Percentiles rank a stretch among this genome's conserved stretches.
Conservation (phyloP, 53 echinoderm and acorn worm genomes). For the Astropecten irregularis region DNA sequence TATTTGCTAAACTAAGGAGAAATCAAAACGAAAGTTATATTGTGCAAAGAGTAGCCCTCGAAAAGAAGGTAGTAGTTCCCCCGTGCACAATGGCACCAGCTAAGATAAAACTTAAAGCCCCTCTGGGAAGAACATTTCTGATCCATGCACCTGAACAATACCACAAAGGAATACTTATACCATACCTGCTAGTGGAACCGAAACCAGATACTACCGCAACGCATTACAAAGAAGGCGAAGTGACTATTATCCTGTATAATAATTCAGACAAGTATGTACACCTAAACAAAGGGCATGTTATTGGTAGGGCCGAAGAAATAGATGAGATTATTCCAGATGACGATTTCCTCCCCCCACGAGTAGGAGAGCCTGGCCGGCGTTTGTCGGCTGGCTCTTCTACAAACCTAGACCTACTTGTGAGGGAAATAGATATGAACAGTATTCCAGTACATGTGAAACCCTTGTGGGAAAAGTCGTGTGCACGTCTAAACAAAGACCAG, state of each 20-base stretch:
- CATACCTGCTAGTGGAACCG: background rate
- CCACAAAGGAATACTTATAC: background rate
- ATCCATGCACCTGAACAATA: background rate
- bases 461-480: background rate
- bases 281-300: constrained; percentile 1
- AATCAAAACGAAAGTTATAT: constrained; percentile 1
- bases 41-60: constrained; percentile 12
- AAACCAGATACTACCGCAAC: too few species aligned
- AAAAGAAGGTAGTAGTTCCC: constrained; percentile 29
- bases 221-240: too few species aligned
- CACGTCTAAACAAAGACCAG: background rate
- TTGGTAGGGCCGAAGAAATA: constrained; percentile 16
- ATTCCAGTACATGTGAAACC: background rate
- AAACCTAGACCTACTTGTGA: too few species aligned
- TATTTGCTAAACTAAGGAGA: constrained; percentile 11
- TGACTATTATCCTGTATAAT: too few species aligned
- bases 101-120: background rate
- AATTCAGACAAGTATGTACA: background rate
- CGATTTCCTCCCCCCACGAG: too few species aligned
- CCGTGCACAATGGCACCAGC: constrained; percentile 1
- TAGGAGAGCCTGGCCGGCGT: too few species aligned
- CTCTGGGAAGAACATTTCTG: background rate
- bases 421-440: background rate
- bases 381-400: too few species aligned
- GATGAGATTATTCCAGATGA: background rate